Evolutionary conservation across 2,113 vertebrate genomes (phyloP), one percentile per base, ranked within the genome.

Genomic region (Neogale vison): DNA sequence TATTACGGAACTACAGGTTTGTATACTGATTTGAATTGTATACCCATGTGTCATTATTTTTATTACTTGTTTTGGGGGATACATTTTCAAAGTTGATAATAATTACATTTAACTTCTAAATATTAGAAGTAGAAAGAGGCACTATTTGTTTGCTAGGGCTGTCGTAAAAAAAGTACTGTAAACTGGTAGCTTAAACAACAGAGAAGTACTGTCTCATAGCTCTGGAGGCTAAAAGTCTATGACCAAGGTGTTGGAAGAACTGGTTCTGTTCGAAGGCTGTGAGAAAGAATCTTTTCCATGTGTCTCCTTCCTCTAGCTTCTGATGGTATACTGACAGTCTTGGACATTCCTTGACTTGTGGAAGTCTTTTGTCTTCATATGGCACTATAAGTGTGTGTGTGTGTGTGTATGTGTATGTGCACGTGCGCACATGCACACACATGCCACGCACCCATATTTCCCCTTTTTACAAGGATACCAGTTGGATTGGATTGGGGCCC

Each of bases 1-100:
- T 95, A 98, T 99, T 92, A 99, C 98, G 87, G 98, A 99, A 98
- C 98, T 99, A 76, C 99, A 99, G 99, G 99, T 99, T 98, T 96
- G 97, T 98, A 74, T 23, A 5, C 74, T 67, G 23, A 71, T 39
- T 79, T 86, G 21, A 84, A 24, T 96, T 92, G 1, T 57, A 74
- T 93, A 50, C 17, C 3, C 4, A 8, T 9, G 3, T 79, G 31
- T 92, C 50, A 69, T 91, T 36, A 76, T 91, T 93, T 97, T 91
- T 91, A 67, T 77, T 88, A 90, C 9, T 80, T 88, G 59, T 85
- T 90, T 93, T 93, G 17, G 84, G 31, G 21, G 31, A 14, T 84
- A 71, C 52, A 11, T 82, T 82, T 86, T 97, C 81, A 2, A 94
- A 61, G 12, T 89, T 88, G 50, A 82, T 67, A 24, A 6, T 82